Base-by-base conservation (phyloP, 2,797 vertebrate genomes). In the Nannoperca australis region DNA sequence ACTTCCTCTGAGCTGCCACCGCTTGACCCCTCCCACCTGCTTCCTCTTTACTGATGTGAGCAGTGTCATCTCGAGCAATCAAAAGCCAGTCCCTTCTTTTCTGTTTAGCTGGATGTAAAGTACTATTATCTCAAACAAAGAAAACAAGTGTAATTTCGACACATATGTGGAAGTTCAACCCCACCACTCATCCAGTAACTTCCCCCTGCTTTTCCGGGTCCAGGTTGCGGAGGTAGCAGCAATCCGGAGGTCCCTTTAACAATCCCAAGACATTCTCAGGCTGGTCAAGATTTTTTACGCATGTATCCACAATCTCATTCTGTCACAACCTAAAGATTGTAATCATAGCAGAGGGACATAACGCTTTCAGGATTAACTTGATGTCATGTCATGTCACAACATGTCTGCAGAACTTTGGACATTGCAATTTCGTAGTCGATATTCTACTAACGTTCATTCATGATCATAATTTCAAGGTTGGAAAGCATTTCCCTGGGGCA, bases 1-100 rank as follows among this genome's bases (percentile, higher is more conserved):
- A 67, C 77, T 83, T 88, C 78, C 76, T 76, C 24, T 14, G 47
- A 65, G 76, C 38, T 56, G 64, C 64, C 66, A 66, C 61, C 58
- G 65, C 62, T 59, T 70, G 51, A 79, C 78, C 66, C 36, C 51
- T 58, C 11, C 69, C 87, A 78, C 75, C 77, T 76, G 74, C 49
- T 81, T 83, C 47, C 50, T 73, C 67, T 89, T 73, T 72, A 36
- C 68, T 67, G 42, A 38, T 30, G 24, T 61, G 40, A 76, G 36
- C 32, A 32, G 27, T 53, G 53, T 69, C 76, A 56, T 56, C 34
- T 27, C 44, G 12, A 53, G 30, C 62, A 65, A 40, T 59, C 51
- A 58, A 3, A 54, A 66, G 13, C 24, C 7, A 7, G 7, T 22
- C n/a, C 30, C 0, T 69, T 83, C 8, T 22, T 58, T 68, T 53